A percentile compares a stretch with the other conserved stretches of the same genome.
Evolutionary conservation across 2,113 vertebrate genomes (phyloP).

Genomic region (Heliornis fulica): DNA sequence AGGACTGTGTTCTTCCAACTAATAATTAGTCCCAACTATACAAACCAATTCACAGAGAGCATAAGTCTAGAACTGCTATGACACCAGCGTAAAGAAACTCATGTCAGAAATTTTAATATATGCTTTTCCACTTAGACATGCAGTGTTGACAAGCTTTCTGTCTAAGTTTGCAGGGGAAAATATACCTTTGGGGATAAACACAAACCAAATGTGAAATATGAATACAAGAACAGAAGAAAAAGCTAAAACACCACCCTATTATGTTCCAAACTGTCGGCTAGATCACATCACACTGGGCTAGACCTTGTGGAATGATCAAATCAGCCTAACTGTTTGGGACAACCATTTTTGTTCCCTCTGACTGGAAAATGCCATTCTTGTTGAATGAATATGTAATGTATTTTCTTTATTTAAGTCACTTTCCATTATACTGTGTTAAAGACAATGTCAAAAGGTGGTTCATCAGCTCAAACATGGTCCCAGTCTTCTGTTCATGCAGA

Average conservation of each 20-base stretch:
- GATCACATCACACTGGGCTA: neutral
- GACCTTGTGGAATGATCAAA: neutral
- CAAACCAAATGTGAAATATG: neutral
- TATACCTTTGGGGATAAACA: conserved; percentile 10
- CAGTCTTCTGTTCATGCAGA: neutral
- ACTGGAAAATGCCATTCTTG: neutral
- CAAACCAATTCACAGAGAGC: neutral
- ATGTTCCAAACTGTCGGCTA: neutral
- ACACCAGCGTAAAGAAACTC: neutral
- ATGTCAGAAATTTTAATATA: neutral
- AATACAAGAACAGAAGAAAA: neutral
- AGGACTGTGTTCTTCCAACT: neutral
- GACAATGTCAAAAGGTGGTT: neutral
- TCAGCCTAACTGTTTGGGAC: neutral
- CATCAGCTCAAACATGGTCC: neutral
- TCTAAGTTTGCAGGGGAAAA: neutral
- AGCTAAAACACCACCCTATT: neutral
- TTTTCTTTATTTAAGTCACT: neutral
- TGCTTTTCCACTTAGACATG: neutral
- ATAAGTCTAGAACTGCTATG: neutral
- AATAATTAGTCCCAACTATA: neutral
- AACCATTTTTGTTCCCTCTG: neutral
- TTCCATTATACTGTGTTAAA: neutral
- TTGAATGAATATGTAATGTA: neutral
- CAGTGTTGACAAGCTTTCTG: neutral